A percentile compares a stretch with the other conserved stretches of the same genome.
These are phyloP conservation scores for Nematopogon swammerdamellus DNA, from an alignment of 2,888 invertebrate species.

Conservation along the genomic window DNA sequence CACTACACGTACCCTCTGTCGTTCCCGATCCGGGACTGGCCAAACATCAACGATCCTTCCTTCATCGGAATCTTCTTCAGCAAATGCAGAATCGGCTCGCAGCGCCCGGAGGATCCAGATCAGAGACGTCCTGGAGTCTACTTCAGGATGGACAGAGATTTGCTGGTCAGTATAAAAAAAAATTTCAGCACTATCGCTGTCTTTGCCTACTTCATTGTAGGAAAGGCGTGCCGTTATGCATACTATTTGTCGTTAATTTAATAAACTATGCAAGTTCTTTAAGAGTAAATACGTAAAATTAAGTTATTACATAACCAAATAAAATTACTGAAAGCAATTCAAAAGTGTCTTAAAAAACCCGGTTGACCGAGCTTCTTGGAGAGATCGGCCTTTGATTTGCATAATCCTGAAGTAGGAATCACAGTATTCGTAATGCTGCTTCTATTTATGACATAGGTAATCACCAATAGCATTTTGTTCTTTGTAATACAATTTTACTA, in stretches of 20 bases:
- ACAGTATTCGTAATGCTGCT: too few species aligned
- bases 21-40: slow-evolving; percentile 87
- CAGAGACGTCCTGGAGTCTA: slow-evolving; percentile 78
- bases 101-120: slow-evolving; percentile 71
- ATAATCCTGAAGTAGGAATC: too few species aligned
- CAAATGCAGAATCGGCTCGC: slow-evolving; percentile 77
- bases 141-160: slow-evolving; percentile 62
- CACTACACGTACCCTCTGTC: slow-evolving; percentile 82
- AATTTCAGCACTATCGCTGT: slow-evolving; percentile 4
- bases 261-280: not conserved
- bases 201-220: too few species aligned
- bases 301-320: not conserved
- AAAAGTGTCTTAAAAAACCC: too few species aligned
- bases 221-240: slow-evolving; percentile 1
- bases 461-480: too few species aligned
- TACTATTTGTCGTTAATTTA: not conserved
- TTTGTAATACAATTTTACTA: too few species aligned
- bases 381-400: too few species aligned
- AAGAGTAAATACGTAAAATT: not conserved
- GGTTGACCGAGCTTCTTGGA: too few species aligned
- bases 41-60: slow-evolving; percentile 79
- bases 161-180: slow-evolving; percentile 30
- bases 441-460: too few species aligned
- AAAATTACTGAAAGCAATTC: too few species aligned
- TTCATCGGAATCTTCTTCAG: slow-evolving; percentile 94